Evolutionary conservation across 2,113 vertebrate species (phyloP), one percentile per base, ranked within the genome.

Genomic region (Thamnaconus septentrionalis): DNA sequence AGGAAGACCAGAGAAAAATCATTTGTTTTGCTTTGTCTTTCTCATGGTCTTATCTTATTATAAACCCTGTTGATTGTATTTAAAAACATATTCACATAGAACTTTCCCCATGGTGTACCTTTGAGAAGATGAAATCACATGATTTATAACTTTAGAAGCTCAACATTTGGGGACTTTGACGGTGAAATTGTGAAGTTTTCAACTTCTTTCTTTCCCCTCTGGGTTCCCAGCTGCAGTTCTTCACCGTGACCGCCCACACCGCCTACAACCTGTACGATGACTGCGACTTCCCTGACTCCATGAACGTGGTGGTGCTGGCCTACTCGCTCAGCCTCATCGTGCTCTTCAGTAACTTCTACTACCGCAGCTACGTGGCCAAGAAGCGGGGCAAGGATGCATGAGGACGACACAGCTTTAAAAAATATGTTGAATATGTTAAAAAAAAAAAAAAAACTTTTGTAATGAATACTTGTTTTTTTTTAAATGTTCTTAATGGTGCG

Each of bases 291-390:
- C 89, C 88, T 0, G 82, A 90, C 58, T 72, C 71, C 40, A 90
- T 92, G 85, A 91, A 89, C 51, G 1, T 6, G 0, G 53, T 86
- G 0, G 76, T 90, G 42, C 71, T 88, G 70, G 76, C 80, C 44
- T 91, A 89, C 69, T 70, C 82, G 11, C 52, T 92, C 79, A 91
- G 87, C 74, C 86, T 93, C 70, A 84, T 90, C 18, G 53, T 64
- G 39, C 81, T 93, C 65, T 92, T 90, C 62, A 71, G 86, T 9
- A 83, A 73, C 81, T 90, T 92, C 81, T 91, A 89, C 82, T 87
- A 76, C 60, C 9, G 4, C 12, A 91, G 74, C 56, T 90, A 89
- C 60, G 0, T 84, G 48, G 64, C 55, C 7, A 57, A 57, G n/a
- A 82, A 59, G 61, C 91, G 81, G 43, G 6, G 1, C 57, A 86